Evolutionary conservation across 2,888 invertebrate species (phyloP).

Genomic region (Ectemnius lituratus): DNA sequence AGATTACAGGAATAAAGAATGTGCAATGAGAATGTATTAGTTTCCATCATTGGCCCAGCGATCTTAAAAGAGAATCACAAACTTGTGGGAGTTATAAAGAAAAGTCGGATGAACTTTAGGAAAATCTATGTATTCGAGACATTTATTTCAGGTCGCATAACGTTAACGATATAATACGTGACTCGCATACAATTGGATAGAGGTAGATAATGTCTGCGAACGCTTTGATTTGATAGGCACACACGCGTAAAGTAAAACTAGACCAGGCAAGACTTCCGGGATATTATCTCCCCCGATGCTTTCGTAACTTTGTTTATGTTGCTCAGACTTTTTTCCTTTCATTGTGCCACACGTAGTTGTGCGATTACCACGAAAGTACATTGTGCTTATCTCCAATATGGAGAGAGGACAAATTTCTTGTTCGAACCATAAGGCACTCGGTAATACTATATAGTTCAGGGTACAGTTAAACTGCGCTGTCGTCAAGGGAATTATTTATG

Average conservation of each 20-base stretch:
- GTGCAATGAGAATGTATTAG: constrained; percentile 32
- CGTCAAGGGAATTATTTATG: constrained; percentile 75
- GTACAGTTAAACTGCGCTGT: constrained; percentile 62
- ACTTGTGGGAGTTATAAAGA: neutral
- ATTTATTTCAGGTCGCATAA: constrained; percentile 31
- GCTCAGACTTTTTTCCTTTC: constrained; percentile 30
- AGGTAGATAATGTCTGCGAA: too few relatives aligned
- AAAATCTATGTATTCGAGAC: constrained; percentile 39
- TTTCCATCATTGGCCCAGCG: too few relatives aligned
- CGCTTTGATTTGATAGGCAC: neutral
- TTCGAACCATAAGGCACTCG: constrained; percentile 23
- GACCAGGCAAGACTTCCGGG: constrained; percentile 15
- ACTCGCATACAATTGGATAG: too few relatives aligned
- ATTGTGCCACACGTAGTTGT: neutral
- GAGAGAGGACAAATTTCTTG: constrained; percentile 9
- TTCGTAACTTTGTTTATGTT: neutral
- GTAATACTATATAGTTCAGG: constrained; percentile 12
- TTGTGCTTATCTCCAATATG: constrained; percentile 28
- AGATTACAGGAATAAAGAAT: constrained; percentile 56
- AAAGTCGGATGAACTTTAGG: constrained; percentile 5
- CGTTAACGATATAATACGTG: constrained; percentile 23
- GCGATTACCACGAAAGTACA: neutral
- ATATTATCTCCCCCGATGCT: too few relatives aligned
- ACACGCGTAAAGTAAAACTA: constrained; percentile 14
- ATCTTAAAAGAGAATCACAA: too few relatives aligned